Conservation (phyloP, 2,113 vertebrate species). For the Thamnaconus septentrionalis region DNA sequence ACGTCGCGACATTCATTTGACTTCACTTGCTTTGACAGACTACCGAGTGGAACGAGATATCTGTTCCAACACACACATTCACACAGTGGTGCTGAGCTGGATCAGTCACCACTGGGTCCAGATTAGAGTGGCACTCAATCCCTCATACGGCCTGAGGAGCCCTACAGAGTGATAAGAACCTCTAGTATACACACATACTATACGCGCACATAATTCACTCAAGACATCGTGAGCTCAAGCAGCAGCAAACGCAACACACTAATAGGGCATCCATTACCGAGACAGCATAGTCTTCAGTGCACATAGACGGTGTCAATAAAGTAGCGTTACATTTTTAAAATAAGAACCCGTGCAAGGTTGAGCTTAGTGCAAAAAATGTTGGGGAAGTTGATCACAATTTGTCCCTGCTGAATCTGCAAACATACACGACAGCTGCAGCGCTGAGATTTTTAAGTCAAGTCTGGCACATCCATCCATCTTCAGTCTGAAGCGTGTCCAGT, state of each 20-base stretch:
- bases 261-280: conserved; percentile 36
- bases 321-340: not conserved
- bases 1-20: conserved; percentile 15
- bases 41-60: conserved; percentile 13
- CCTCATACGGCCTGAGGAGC: conserved; percentile 38
- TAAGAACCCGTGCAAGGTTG: too few relatives aligned
- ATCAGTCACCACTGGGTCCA: conserved; percentile 50
- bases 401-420: too few relatives aligned
- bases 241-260: conserved; percentile 22
- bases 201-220: conserved; percentile 4
- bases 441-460: too few relatives aligned
- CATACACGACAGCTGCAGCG: too few relatives aligned
- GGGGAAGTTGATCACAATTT: too few relatives aligned
- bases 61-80: conserved; percentile 5
- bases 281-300: not conserved
- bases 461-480: too few relatives aligned
- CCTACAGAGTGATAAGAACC: conserved; percentile 40
- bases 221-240: not conserved
- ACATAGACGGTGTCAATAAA: too few relatives aligned
- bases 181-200: not conserved
- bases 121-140: conserved; percentile 59
- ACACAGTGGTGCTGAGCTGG: conserved; percentile 23
- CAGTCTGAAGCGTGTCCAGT: too few relatives aligned
- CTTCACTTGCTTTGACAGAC: conserved; percentile 37
- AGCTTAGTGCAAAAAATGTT: not conserved